A percentile compares a stretch with the other conserved stretches of the same genome.
Evolutionary conservation across 2,113 vertebrate species (phyloP).

Genomic region (Malurus cyaneus): DNA sequence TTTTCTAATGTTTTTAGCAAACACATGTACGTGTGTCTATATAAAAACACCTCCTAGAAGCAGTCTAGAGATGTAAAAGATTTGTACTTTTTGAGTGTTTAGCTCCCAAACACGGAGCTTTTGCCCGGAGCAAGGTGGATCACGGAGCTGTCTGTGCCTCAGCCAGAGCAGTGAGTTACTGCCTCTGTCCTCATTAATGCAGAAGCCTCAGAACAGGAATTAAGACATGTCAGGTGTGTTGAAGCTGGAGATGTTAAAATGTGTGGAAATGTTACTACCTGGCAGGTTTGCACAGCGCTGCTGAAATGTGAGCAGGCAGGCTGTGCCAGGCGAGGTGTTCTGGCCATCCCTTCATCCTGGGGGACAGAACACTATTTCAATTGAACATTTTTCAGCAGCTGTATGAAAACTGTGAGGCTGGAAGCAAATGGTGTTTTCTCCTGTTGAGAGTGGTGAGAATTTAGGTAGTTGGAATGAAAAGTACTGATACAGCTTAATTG

Average conservation of each 20-base stretch:
- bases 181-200: neutral
- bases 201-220: neutral
- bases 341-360: neutral
- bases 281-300: neutral
- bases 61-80: neutral
- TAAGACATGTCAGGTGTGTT: neutral
- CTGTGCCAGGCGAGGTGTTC: neutral
- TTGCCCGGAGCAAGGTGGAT: neutral
- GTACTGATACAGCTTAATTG: neutral
- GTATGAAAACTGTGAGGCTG: neutral
- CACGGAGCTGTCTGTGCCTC: neutral
- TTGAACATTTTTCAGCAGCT: neutral
- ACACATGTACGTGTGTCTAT: accelerated
- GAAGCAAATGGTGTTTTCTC: neutral
- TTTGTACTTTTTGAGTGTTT: neutral
- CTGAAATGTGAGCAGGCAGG: neutral
- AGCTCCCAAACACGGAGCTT: neutral
- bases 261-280: neutral
- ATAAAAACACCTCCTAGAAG: neutral
- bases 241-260: neutral
- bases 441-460: neutral
- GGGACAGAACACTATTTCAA: neutral
- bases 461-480: neutral
- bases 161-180: neutral
- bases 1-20: neutral